Percentiles rank a stretch among this genome's conserved stretches.
These are phyloP conservation scores for Rafetus swinhoei DNA, from an alignment of 2,113 vertebrate genomes.

Conservation along the genomic window DNA sequence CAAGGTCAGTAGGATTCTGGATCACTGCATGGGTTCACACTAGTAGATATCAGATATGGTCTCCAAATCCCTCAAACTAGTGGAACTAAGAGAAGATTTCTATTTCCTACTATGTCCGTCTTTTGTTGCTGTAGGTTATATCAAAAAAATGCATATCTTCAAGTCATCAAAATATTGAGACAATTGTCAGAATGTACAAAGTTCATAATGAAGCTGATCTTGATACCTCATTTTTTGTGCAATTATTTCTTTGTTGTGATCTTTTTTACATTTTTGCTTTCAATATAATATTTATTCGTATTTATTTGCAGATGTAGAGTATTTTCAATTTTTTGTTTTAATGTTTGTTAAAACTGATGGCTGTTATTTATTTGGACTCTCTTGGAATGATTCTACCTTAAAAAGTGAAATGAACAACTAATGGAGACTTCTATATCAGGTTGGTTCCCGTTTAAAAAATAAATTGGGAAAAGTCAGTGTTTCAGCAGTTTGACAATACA, in stretches of 20 bases:
- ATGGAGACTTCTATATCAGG: not conserved
- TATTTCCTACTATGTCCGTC: fast-evolving
- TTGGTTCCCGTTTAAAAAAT: not conserved
- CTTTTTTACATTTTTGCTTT: not conserved
- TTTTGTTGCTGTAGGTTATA: not conserved
- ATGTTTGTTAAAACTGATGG: not conserved
- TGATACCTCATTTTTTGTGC: not conserved
- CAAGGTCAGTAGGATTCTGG: not conserved
- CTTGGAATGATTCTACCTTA: not conserved
- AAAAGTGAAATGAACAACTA: not conserved
- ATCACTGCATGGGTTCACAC: not conserved
- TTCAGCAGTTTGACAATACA: not conserved
- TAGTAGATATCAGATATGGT: not conserved
- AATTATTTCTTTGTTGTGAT: not conserved
- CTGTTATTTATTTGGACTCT: not conserved
- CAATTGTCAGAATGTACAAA: not conserved
- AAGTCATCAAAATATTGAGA: not conserved
- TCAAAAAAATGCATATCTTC: not conserved
- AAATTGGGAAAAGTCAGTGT: not conserved
- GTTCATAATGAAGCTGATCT: not conserved
- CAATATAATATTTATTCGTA: not conserved
- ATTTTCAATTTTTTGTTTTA: not conserved
- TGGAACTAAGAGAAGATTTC: not conserved
- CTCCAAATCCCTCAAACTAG: not conserved
- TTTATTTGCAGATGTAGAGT: not conserved